Evolutionary conservation across 2,888 invertebrate genomes (phyloP).

Genomic region (Pandemis heparana): DNA sequence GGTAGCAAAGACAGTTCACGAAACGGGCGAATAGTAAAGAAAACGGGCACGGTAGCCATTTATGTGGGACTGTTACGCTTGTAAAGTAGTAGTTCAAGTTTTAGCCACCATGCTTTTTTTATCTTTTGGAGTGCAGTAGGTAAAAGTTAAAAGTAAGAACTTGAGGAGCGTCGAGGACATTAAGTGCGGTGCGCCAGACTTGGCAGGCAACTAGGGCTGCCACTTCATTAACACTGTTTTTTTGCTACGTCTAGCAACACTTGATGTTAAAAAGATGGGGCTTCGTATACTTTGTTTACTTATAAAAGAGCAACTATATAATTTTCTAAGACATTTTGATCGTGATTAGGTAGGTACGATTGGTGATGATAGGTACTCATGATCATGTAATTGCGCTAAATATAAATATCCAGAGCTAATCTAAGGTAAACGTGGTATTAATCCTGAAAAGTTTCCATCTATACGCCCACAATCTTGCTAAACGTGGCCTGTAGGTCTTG

Average conservation of each 20-base stretch:
- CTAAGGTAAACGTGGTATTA: too few relatives aligned
- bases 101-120: neutral
- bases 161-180: slow-evolving; percentile 50
- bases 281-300: neutral
- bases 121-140: neutral
- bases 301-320: too few relatives aligned
- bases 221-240: slow-evolving; percentile 16
- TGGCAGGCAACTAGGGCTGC: slow-evolving; percentile 47
- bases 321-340: too few relatives aligned
- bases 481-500: too few relatives aligned
- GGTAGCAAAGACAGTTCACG: too few relatives aligned
- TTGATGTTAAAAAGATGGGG: neutral
- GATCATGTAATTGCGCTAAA: too few relatives aligned
- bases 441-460: too few relatives aligned
- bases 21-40: too few relatives aligned
- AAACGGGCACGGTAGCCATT: neutral
- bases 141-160: slow-evolving; percentile 34
- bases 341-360: too few relatives aligned
- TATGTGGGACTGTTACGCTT: neutral
- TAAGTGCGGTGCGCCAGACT: slow-evolving; percentile 56
- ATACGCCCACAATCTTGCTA: too few relatives aligned
- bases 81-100: neutral
- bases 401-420: too few relatives aligned
- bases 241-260: neutral
- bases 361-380: too few relatives aligned